phyloP scores from a whole-genome alignment of 2,113 vertebrate species.

The Scatophagus argus region DNA sequence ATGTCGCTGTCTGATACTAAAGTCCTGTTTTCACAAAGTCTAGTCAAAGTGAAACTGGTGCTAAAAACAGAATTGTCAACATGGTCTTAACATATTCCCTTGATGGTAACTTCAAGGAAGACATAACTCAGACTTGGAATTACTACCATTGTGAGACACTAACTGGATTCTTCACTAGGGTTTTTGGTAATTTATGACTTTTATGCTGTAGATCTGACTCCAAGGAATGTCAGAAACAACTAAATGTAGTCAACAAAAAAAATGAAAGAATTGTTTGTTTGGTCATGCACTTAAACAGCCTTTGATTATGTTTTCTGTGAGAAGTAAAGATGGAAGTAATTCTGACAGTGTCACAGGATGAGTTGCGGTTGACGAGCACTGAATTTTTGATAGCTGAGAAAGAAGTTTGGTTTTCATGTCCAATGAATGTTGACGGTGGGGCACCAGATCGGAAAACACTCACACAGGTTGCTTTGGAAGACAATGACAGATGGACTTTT shows the following conservation, averaged over 20 bases:
- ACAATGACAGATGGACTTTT: neutral
- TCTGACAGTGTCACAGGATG: neutral
- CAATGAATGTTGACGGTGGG: too few species aligned
- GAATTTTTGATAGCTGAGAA: too few species aligned
- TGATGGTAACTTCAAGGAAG: neutral
- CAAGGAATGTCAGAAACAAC: neutral
- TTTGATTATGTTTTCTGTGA: neutral
- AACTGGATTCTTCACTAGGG: neutral
- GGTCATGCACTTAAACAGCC: neutral
- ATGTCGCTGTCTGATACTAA: neutral
- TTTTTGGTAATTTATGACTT: neutral
- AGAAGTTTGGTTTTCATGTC: too few species aligned
- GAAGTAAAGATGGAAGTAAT: neutral
- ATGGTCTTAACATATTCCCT: neutral
- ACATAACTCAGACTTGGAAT: neutral
- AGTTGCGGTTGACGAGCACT: too few species aligned
- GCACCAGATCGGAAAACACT: neutral
- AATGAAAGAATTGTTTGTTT: neutral
- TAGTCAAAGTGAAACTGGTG: neutral
- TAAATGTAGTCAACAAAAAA: neutral
- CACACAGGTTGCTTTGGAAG: neutral
- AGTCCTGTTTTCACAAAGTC: neutral
- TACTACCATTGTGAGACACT: neutral
- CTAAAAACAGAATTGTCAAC: constrained; percentile 7
- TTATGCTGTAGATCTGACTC: neutral